Percentiles rank a stretch among this genome's conserved stretches.
Conservation (phyloP, 1,140 invertebrate species). For the Coboldia fuscipes region DNA sequence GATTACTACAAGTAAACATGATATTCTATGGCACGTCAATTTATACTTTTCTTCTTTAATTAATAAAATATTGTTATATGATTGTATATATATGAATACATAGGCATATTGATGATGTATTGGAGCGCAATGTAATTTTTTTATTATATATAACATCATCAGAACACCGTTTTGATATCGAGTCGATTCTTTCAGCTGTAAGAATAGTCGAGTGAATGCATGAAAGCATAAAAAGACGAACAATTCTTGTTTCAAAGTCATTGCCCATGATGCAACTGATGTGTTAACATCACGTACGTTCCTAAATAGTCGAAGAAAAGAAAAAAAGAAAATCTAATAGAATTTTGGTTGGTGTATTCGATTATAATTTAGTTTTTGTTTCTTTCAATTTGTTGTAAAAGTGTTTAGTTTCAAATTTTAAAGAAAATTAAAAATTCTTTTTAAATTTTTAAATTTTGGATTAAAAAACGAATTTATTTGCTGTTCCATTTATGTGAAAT, state of each 20-base stretch:
- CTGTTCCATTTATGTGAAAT: background rate
- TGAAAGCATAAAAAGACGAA: slow-evolving; percentile 19
- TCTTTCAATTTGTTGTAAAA: no score
- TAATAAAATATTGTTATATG: background rate
- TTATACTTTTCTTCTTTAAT: background rate
- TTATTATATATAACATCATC: background rate
- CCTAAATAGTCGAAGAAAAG: background rate
- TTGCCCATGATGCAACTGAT: slow-evolving; percentile 22
- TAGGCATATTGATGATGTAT: background rate
- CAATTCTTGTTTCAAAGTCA: slow-evolving; percentile 18
- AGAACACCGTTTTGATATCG: no score
- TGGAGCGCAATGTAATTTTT: background rate
- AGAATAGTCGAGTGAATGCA: background rate
- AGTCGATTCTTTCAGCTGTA: no score
- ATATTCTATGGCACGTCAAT: background rate
- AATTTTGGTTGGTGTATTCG: background rate
- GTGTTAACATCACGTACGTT: slow-evolving; percentile 14
- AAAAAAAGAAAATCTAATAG: background rate
- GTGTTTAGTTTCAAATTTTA: no score
- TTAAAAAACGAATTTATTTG: background rate
- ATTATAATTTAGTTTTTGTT: background rate
- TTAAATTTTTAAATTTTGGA: background rate
- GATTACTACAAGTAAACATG: background rate
- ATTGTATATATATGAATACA: background rate
- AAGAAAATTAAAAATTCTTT: background rate